phyloP scores from a whole-genome alignment of 2,797 vertebrate species.

The Tapera naevia region DNA sequence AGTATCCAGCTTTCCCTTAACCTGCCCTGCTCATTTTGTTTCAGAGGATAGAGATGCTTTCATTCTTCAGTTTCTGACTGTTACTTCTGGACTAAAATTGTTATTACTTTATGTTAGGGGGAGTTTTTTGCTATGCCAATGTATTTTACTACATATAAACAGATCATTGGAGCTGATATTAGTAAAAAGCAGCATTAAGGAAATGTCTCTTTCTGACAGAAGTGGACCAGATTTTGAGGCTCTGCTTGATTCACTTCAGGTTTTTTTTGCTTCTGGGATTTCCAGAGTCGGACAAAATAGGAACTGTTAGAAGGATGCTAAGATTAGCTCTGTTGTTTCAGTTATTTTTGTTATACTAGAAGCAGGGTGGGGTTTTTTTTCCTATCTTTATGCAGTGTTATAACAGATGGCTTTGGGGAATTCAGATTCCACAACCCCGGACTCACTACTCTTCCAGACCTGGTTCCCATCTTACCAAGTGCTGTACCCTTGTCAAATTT shows the following conservation, averaged over 20 bases:
- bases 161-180: fast-evolving
- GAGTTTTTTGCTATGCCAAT: background rate
- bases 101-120: background rate
- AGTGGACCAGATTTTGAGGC: background rate
- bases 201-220: background rate
- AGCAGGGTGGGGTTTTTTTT: background rate
- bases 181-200: background rate
- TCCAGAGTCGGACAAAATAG: background rate
- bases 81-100: background rate
- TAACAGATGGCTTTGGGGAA: background rate
- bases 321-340: background rate
- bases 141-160: background rate
- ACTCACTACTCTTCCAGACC: fast-evolving
- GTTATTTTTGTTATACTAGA: background rate
- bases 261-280: background rate
- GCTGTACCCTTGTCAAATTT: background rate
- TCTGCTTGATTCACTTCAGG: background rate
- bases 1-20: background rate
- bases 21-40: background rate
- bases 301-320: background rate
- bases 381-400: background rate
- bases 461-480: background rate
- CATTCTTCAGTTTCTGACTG: background rate
- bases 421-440: background rate
- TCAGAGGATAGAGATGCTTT: background rate